These are phyloP conservation scores for Styela clava DNA, from an alignment of 23 tunicate species.

Conservation along the genomic window DNA sequence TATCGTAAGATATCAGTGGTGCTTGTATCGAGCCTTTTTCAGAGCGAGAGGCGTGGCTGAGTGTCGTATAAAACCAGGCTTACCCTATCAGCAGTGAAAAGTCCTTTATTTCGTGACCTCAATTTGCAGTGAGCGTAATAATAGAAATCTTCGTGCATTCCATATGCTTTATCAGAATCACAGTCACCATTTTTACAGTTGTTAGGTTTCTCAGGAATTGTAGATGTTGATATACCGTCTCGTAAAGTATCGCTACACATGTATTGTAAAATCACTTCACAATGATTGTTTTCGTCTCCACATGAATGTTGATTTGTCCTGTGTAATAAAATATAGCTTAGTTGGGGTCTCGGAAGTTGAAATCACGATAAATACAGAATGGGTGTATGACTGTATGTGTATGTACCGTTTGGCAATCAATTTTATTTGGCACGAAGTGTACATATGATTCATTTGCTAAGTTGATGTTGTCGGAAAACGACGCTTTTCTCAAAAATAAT, in stretches of 20 bases:
- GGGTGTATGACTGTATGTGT: too few relatives aligned
- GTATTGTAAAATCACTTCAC: slow-evolving; percentile 26
- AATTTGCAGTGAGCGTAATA: slow-evolving; percentile 29
- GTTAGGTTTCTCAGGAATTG: slow-evolving; percentile 27
- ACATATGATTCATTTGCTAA: too few relatives aligned
- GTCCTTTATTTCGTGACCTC: slow-evolving; percentile 25
- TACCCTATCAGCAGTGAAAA: slow-evolving; percentile 28
- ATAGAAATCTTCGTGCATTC: slow-evolving; percentile 36
- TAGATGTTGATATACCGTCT: slow-evolving; percentile 24
- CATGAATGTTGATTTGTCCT: slow-evolving; percentile 38
- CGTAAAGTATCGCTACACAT: slow-evolving; percentile 21
- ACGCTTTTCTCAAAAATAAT: too few relatives aligned
- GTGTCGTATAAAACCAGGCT: too few relatives aligned
- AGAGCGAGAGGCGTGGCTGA: too few relatives aligned
- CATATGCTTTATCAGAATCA: slow-evolving; percentile 19
- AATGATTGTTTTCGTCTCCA: slow-evolving; percentile 23
- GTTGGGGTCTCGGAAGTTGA: too few relatives aligned
- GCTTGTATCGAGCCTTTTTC: too few relatives aligned
- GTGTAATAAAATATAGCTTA: background rate
- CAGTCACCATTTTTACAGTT: slow-evolving; percentile 21
- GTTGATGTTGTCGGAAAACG: too few relatives aligned
- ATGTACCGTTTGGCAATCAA: too few relatives aligned
- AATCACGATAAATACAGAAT: too few relatives aligned
- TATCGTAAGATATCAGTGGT: too few relatives aligned
- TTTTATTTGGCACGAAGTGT: too few relatives aligned